These are phyloP conservation scores for Eclectus roratus DNA, from an alignment of 2,113 vertebrate species.

Conservation along the genomic window DNA sequence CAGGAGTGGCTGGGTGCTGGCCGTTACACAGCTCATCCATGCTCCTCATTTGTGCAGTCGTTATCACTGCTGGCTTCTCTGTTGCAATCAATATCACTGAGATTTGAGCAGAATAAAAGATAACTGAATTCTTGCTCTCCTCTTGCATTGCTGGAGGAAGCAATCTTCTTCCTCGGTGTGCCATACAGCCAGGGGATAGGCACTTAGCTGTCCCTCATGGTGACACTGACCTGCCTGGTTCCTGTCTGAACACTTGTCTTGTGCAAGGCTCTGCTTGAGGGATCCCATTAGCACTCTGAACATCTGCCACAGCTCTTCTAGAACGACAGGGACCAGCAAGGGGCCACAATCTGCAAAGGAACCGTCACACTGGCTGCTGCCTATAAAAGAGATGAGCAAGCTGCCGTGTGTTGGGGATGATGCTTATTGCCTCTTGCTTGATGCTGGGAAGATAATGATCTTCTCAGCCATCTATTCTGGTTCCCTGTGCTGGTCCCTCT, in stretches of 20 bases:
- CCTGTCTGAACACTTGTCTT: background rate
- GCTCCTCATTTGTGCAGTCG: background rate
- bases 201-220: background rate
- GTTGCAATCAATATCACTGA: rapidly evolving
- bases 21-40: background rate
- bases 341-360: rapidly evolving
- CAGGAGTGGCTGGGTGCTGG: background rate
- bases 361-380: background rate
- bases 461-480: background rate
- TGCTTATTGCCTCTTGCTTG: background rate
- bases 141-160: background rate
- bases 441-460: background rate
- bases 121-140: background rate
- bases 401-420: background rate
- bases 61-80: background rate
- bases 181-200: rapidly evolving
- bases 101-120: background rate
- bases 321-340: rapidly evolving
- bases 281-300: rapidly evolving
- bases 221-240: background rate
- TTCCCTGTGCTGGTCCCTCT: background rate
- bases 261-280: background rate
- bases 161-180: background rate
- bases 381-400: rapidly evolving
- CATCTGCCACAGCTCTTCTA: rapidly evolving